These are phyloP conservation scores for Paracentrotus lividus DNA, from an alignment of 53 echinoderm and acorn worm genomes.

Conservation along the genomic window DNA sequence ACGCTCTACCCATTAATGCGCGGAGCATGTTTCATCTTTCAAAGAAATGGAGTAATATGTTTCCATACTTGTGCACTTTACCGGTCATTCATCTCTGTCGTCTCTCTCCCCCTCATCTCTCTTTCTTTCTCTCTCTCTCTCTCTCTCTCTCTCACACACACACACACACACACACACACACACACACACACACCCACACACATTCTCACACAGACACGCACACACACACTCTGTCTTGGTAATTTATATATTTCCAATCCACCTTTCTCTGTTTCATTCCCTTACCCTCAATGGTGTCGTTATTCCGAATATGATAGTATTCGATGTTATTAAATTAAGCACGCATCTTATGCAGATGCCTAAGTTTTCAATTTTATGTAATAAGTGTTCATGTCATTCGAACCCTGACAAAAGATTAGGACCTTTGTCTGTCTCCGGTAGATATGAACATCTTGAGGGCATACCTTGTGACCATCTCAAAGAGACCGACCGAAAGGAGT, in stretches of 20 bases:
- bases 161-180: too few relatives aligned
- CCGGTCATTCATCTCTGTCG: not conserved
- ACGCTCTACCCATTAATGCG: constrained; percentile 9
- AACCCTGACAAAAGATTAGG: not conserved
- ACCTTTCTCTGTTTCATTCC: not conserved
- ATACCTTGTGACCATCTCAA: not conserved
- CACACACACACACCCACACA: too few relatives aligned
- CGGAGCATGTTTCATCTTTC: not conserved
- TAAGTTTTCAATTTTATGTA: too few relatives aligned
- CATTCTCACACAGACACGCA: too few relatives aligned
- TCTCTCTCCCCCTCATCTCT: too few relatives aligned
- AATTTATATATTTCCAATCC: too few relatives aligned
- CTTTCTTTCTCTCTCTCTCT: not conserved
- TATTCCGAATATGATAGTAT: too few relatives aligned
- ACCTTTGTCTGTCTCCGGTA: not conserved
- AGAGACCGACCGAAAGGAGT: not conserved
- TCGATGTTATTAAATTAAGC: too few relatives aligned
- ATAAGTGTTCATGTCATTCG: not conserved
- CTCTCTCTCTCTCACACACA: not conserved
- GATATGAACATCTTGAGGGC: not conserved
- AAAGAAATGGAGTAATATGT: not conserved
- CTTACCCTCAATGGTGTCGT: not conserved
- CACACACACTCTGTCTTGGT: too few relatives aligned
- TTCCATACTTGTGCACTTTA: not conserved
- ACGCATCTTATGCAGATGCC: too few relatives aligned